A percentile compares a stretch with the other conserved stretches of the same genome.
phyloP scores from a whole-genome alignment of 2,888 invertebrate genomes.

The Noctua comes region DNA sequence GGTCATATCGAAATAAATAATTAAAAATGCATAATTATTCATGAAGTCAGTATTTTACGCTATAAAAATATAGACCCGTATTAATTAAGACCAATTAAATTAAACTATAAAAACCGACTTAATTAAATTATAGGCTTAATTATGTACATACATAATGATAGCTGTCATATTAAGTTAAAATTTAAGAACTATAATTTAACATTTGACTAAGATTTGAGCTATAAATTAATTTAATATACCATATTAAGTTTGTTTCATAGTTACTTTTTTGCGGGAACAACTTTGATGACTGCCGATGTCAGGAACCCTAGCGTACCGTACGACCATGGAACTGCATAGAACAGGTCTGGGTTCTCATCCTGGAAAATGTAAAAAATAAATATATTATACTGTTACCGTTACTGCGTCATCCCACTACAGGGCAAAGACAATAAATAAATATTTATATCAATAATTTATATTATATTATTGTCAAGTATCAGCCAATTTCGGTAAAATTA shows the following conservation, averaged over 20 bases:
- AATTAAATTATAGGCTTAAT: no score
- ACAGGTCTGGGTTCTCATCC: slow-evolving; percentile 93
- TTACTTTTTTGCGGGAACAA: slow-evolving; percentile 93
- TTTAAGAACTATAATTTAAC: no score
- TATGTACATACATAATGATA: no score
- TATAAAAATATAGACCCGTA: no score
- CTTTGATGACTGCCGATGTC: slow-evolving; percentile 93
- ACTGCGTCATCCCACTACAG: background rate
- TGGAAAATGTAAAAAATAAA: slow-evolving; percentile 71
- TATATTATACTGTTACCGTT: background rate
- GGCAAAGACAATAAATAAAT: background rate
- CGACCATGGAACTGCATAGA: slow-evolving; percentile 95
- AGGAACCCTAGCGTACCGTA: slow-evolving; percentile 96
- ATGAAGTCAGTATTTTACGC: no score
- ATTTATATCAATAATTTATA: background rate
- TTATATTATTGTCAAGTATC: background rate
- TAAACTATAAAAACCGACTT: no score
- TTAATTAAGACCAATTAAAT: no score
- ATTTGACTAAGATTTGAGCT: background rate
- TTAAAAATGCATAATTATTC: no score
- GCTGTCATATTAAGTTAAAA: background rate
- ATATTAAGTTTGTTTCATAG: background rate
- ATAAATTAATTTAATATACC: background rate
- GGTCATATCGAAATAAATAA: no score
- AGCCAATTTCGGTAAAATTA: background rate